Evolutionary conservation across 2,888 invertebrate species (phyloP).

Genomic region (Eupithecia tripunctaria): DNA sequence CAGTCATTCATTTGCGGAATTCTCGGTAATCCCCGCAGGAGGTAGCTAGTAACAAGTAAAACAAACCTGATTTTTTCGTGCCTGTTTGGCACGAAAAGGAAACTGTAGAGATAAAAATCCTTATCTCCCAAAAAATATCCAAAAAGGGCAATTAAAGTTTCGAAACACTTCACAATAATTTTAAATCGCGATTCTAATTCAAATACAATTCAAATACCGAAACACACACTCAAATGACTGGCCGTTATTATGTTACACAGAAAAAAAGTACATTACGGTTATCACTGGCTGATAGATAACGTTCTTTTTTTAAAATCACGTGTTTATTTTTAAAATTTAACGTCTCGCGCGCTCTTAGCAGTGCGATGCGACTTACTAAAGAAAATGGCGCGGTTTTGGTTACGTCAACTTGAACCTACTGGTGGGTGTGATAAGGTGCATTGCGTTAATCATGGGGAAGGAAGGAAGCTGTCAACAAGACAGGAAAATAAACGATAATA

Average conservation of each 20-base stretch:
- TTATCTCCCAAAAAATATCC: neutral
- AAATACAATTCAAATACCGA: conserved; percentile 20
- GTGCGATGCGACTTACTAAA: conserved; percentile 47
- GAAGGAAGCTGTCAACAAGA: neutral
- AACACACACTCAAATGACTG: conserved; percentile 18
- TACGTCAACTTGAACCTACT: conserved; percentile 46
- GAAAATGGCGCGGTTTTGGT: conserved; percentile 46
- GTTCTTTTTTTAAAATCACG: conserved; percentile 47
- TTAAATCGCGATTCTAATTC: neutral
- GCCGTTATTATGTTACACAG: conserved; percentile 30
- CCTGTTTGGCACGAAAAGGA: conserved; percentile 9
- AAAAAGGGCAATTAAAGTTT: neutral
- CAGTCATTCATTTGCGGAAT: no score
- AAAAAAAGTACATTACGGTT: conserved; percentile 24
- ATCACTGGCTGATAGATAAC: conserved; percentile 52
- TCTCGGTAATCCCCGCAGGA: neutral
- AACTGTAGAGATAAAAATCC: neutral
- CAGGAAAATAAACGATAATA: neutral
- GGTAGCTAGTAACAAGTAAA: neutral
- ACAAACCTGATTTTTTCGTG: conserved; percentile 7
- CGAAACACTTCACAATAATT: conserved; percentile 24
- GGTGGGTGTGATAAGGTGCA: conserved; percentile 51
- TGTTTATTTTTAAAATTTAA: conserved; percentile 45
- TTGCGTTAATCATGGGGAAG: conserved; percentile 23
- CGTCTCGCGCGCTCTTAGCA: conserved; percentile 52